These are phyloP conservation scores for Vulpes vulpes DNA, from an alignment of 2,113 vertebrate species.

Conservation along the genomic window DNA sequence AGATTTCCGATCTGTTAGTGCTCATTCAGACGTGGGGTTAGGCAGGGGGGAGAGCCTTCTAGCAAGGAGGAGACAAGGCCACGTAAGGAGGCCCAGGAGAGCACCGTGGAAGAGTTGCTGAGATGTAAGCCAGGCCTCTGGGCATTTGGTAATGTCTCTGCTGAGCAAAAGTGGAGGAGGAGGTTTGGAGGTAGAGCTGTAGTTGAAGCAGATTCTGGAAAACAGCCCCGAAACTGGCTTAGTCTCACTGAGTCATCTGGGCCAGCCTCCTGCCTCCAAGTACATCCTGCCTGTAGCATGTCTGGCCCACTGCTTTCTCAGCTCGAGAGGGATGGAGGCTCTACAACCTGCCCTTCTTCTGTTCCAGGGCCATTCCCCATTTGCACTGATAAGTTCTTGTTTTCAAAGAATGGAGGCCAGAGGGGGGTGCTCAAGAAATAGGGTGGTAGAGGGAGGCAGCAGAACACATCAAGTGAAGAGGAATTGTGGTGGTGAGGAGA, in stretches of 20 bases:
- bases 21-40: neutral
- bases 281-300: neutral
- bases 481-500: neutral
- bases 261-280: constrained; percentile 44
- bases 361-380: neutral
- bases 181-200: neutral
- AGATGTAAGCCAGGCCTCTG: neutral
- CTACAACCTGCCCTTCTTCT: neutral
- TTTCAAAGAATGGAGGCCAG: constrained; percentile 9
- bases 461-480: neutral
- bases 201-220: constrained; percentile 51
- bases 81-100: neutral
- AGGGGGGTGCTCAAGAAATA: neutral
- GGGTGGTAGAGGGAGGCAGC: neutral
- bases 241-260: constrained; percentile 35
- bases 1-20: neutral
- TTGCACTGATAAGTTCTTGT: neutral
- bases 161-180: neutral
- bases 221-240: neutral
- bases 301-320: constrained; percentile 59
- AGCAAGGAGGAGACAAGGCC: neutral
- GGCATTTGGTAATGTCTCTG: neutral
- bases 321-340: neutral
- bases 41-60: neutral
- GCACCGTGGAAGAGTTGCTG: neutral